Evolutionary conservation across 2,797 vertebrate species (phyloP), one percentile per base, ranked within the genome.

Genomic region (Oreonectes daqikongensis): DNA sequence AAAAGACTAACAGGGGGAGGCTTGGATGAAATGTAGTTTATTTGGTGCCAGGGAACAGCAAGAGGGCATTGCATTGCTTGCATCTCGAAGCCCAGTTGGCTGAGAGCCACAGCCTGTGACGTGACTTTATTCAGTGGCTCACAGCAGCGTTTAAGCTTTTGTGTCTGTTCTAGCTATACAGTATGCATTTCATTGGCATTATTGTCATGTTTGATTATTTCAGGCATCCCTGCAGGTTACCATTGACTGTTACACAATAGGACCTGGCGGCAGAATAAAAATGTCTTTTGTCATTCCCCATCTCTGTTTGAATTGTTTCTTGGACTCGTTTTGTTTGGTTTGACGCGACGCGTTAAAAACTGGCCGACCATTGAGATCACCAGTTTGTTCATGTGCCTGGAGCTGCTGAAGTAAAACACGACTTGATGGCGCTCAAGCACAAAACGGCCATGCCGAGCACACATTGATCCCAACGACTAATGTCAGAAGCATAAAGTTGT

Each of bases 111-210:
- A 84, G n/a, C 84, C 17, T 52, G 81, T 81, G 72, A 85, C 84
- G 87, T 91, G 90, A 91, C 89, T 91, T 93, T 90, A 91, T 74
- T 83, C 69, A 85, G 79, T 83, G 82, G 88, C 89, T 85, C 85
- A 14, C 84, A 57, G 81, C 66, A 11, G 86, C 85, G 82, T 66
- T 65, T 82, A 86, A 71, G 80, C 86, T 85, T 86, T 81, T 82
- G 87, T 91, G 88, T 88, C 91, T 87, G 69, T 90, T 85, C 90
- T 88, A 90, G 91, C 89, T 89, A 35, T 35, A 82, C 88, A 87
- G 53, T 28, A 2, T 57, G 53, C 67, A 50, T 82, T 79, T 86
- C 72, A 28, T 28, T 75, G 74, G 75, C 67, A 30, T 80, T 74
- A 83, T 82, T 79, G 78, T 83, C 53, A 20, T 68, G 30, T 10